Percentiles rank a stretch among this genome's conserved stretches.
phyloP scores from a whole-genome alignment of 1,140 invertebrate genomes.

The Zaprionus nigranus region DNA sequence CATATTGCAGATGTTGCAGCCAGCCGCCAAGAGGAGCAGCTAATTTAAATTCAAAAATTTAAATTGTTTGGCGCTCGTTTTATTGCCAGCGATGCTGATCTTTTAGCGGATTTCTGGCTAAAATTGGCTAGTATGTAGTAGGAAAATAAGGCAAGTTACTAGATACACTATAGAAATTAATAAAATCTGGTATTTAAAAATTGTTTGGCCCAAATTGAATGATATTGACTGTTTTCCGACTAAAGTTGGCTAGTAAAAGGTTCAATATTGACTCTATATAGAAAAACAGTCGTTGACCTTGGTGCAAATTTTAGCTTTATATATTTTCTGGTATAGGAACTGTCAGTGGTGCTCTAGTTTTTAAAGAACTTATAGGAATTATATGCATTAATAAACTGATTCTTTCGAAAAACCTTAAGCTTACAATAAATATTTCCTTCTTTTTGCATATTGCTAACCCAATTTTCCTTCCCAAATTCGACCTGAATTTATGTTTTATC shows the following conservation, averaged over 20 bases:
- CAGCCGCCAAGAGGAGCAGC: constrained; percentile 49
- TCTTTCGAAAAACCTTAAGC: background rate
- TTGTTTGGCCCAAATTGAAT: no score
- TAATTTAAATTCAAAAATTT: constrained; percentile 82
- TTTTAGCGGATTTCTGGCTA: constrained; percentile 28
- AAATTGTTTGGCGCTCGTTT: constrained; percentile 73
- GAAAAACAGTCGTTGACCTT: background rate
- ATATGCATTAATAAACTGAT: background rate
- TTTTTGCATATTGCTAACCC: background rate
- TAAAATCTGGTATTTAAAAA: no score
- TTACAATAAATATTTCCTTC: background rate
- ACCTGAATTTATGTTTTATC: background rate
- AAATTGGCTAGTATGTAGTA: background rate
- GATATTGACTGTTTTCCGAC: background rate
- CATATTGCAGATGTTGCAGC: constrained; percentile 51
- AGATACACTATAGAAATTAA: no score
- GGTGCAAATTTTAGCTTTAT: background rate
- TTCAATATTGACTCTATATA: background rate
- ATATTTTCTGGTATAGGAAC: background rate
- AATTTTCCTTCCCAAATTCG: background rate
- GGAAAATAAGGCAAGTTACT: no score
- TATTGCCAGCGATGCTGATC: constrained; percentile 49
- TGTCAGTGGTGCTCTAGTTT: no score
- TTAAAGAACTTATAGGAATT: no score
- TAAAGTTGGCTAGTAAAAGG: background rate